These are phyloP conservation scores for Saimiri boliviensis DNA, from an alignment of 2,113 vertebrate genomes.

Conservation along the genomic window DNA sequence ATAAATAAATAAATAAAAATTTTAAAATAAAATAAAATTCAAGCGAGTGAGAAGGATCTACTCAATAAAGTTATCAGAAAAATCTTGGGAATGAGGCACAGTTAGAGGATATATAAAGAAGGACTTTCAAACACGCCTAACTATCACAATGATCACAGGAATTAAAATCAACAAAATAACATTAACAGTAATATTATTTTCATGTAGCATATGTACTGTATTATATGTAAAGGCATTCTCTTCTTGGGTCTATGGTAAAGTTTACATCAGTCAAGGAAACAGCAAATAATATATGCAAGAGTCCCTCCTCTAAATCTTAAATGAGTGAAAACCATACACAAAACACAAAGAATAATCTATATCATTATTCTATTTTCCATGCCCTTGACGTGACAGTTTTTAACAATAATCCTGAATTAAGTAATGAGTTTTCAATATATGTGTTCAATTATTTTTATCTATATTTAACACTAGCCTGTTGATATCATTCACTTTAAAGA, in stretches of 20 bases:
- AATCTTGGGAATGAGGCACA: background rate
- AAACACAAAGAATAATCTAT: background rate
- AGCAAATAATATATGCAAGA: background rate
- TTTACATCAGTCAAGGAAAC: background rate
- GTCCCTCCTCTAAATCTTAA: background rate
- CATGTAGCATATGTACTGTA: background rate
- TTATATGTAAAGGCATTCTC: background rate
- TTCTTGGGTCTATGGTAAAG: background rate
- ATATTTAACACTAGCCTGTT: background rate
- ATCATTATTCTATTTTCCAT: background rate
- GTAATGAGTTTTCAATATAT: background rate
- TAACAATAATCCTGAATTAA: background rate
- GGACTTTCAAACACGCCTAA: background rate
- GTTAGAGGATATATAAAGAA: background rate
- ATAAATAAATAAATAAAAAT: too few relatives aligned
- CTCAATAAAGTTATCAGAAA: background rate
- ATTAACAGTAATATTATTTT: background rate
- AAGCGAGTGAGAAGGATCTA: background rate
- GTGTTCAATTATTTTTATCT: background rate
- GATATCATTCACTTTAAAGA: constrained; percentile 16
- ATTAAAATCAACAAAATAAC: background rate
- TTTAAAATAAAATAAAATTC: too few relatives aligned
- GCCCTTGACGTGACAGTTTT: constrained; percentile 10
- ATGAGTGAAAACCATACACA: background rate
- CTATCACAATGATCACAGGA: background rate